These are phyloP conservation scores for Cyclura pinguis DNA, from an alignment of 2,797 vertebrate species.

Conservation along the genomic window DNA sequence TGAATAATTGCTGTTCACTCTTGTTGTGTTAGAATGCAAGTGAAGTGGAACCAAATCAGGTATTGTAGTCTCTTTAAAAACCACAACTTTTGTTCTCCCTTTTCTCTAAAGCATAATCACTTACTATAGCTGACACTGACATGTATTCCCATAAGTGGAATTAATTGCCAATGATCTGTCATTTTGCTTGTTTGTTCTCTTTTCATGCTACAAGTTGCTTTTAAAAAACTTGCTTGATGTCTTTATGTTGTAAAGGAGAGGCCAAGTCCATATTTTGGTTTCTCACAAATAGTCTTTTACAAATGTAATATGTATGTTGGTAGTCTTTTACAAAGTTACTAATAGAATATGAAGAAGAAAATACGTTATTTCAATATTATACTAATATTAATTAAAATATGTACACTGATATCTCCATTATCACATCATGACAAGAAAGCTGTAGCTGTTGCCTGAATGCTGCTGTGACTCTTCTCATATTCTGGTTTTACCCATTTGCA, in stretches of 20 bases:
- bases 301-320: background rate
- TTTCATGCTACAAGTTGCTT: constrained; percentile 2
- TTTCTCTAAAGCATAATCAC: constrained; percentile 36
- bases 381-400: constrained; percentile 26
- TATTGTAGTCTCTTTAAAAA: constrained; percentile 29
- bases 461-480: background rate
- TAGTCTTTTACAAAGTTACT: constrained; percentile 9
- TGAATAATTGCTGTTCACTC: constrained; percentile 29
- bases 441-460: constrained; percentile 17
- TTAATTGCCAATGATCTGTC: constrained; percentile 40
- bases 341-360: background rate
- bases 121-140: constrained; percentile 28
- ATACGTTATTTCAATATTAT: background rate
- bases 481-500: background rate
- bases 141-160: constrained; percentile 35
- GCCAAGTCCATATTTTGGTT: background rate
- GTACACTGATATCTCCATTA: constrained; percentile 14
- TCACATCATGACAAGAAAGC: constrained; percentile 10
- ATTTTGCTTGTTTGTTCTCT: constrained; percentile 38
- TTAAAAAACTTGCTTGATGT: background rate
- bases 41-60: constrained; percentile 39
- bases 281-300: background rate
- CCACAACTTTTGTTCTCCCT: constrained; percentile 14
- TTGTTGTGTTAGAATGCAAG: constrained; percentile 31
- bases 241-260: constrained; percentile 23